phyloP scores from a whole-genome alignment of 2,113 vertebrate species.

The Grus americana region DNA sequence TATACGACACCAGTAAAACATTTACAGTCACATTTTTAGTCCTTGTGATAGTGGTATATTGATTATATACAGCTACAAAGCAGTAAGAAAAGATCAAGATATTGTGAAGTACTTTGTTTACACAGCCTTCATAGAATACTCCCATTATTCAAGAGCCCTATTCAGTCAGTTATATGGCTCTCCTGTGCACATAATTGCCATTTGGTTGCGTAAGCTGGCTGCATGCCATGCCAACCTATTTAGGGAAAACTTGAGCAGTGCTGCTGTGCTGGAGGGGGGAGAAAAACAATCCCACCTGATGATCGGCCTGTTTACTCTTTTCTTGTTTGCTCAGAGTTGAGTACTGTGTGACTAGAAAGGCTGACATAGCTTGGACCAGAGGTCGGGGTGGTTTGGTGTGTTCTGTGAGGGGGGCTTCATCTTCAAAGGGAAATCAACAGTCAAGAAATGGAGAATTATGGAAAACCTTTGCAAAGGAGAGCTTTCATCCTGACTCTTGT shows the following conservation, averaged over 20 bases:
- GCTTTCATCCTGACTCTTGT: background rate
- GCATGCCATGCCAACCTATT: accelerated
- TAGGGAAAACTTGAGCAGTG: background rate
- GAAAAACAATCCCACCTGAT: background rate
- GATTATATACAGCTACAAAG: background rate
- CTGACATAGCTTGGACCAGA: background rate
- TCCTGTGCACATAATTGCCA: background rate
- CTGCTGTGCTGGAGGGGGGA: background rate
- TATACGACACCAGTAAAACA: background rate
- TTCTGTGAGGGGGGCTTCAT: background rate
- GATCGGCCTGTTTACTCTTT: background rate
- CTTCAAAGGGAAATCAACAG: background rate
- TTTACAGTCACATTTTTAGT: background rate
- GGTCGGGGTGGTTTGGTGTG: accelerated
- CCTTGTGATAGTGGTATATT: background rate
- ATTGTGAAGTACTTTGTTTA: background rate
- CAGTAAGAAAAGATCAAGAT: background rate
- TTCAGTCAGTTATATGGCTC: background rate
- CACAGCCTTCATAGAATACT: background rate
- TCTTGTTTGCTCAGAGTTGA: background rate
- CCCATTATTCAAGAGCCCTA: background rate
- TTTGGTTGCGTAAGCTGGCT: background rate
- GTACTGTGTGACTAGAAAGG: background rate
- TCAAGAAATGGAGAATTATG: background rate
- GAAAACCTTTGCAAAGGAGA: background rate